Evolutionary conservation across 2,113 vertebrate species (phyloP).

Genomic region (Cyanistes caeruleus): DNA sequence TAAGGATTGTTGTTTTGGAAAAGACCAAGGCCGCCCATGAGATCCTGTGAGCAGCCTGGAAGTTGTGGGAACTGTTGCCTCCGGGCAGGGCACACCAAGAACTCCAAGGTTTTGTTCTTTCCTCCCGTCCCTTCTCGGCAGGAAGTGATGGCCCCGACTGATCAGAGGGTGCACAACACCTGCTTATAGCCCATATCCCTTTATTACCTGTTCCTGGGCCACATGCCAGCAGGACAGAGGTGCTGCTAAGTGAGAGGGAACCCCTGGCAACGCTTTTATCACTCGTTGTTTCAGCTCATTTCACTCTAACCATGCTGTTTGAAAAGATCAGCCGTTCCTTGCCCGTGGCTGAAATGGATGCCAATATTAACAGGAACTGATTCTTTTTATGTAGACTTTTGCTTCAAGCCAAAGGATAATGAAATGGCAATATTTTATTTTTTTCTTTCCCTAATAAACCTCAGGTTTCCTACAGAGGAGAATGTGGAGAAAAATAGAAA

Average conservation of each 20-base stretch:
- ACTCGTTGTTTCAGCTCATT: neutral
- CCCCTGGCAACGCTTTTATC: neutral
- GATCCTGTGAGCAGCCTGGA: neutral
- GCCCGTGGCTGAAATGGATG: neutral
- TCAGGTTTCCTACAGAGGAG: neutral
- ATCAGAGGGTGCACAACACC: too few species aligned
- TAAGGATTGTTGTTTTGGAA: neutral
- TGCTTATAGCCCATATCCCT: neutral
- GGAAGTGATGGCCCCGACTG: fast-evolving
- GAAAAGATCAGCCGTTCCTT: neutral
- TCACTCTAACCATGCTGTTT: neutral
- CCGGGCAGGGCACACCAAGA: neutral
- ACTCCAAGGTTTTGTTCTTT: neutral
- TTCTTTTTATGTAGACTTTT: neutral
- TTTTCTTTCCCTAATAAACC: neutral
- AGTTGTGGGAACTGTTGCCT: neutral
- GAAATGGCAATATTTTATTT: neutral
- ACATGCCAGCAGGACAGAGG: neutral
- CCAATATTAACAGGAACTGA: neutral
- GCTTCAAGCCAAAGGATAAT: neutral
- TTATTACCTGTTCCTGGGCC: neutral
- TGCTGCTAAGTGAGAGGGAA: neutral
- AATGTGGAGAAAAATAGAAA: neutral
- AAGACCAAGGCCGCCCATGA: neutral
- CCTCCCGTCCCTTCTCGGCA: fast-evolving